Percentiles rank a stretch among this genome's conserved stretches.
These are phyloP conservation scores for Xiphophorus birchmanni DNA, from an alignment of 2,797 vertebrate genomes.

Conservation along the genomic window DNA sequence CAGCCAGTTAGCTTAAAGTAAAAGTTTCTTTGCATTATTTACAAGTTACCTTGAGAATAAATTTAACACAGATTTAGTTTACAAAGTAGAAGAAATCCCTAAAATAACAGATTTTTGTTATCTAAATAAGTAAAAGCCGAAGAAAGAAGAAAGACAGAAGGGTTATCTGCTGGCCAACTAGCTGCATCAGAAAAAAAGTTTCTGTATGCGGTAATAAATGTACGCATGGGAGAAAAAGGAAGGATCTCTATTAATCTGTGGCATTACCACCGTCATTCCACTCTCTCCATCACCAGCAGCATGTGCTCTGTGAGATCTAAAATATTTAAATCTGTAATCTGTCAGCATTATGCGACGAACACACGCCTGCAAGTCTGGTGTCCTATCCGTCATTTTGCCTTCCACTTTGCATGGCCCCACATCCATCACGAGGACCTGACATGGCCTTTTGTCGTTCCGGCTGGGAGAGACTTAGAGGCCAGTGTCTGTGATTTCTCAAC, in stretches of 20 bases:
- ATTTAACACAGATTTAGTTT: background rate
- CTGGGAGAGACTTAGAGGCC: constrained; percentile 64
- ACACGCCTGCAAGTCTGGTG: constrained; percentile 61
- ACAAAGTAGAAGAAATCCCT: background rate
- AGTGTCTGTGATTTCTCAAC: constrained; percentile 73
- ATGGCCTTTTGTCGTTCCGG: constrained; percentile 65
- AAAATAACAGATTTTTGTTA: background rate
- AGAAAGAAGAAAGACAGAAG: constrained; percentile 5
- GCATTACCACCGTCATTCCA: constrained; percentile 78
- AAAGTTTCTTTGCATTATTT: constrained; percentile 46
- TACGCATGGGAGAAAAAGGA: constrained; percentile 35
- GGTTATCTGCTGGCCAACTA: constrained; percentile 28
- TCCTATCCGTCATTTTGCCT: constrained; percentile 72
- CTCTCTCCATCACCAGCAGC: constrained; percentile 74
- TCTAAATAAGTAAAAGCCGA: background rate
- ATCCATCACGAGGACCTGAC: constrained; percentile 68
- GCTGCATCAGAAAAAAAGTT: constrained; percentile 16
- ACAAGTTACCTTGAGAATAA: constrained; percentile 17
- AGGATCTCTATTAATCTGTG: constrained; percentile 75
- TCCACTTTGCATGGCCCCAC: constrained; percentile 61
- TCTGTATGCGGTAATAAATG: constrained; percentile 30
- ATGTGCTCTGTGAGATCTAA: constrained; percentile 78
- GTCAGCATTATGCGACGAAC: constrained; percentile 80
- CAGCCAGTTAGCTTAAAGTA: constrained; percentile 9
- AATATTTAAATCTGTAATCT: constrained; percentile 86